Evolutionary conservation across 2,888 invertebrate genomes (phyloP), one percentile per base, ranked within the genome.

Genomic region (Ennomos erosarius): DNA sequence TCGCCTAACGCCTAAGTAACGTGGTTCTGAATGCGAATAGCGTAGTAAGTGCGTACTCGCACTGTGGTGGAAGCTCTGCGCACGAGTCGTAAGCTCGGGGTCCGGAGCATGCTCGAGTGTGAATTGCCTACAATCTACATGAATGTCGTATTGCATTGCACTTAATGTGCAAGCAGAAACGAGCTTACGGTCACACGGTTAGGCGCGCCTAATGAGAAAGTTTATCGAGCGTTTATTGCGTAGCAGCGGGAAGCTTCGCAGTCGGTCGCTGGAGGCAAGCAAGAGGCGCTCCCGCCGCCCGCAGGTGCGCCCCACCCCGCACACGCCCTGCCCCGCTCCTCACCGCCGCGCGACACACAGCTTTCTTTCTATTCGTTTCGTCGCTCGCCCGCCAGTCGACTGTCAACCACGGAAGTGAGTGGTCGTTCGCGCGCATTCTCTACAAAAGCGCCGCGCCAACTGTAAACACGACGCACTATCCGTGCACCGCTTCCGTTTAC

Each of bases 201-300:
- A 90, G 88, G 87, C 89, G 88, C 88, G 89, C 88, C 90, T 90
- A 90, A 90, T 91, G 90, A 90, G 90, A 91, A 91, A 91, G 90
- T 91, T 90, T 92, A 92, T 92, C 89, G 90, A 92, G 90, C 91
- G 91, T 88, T 90, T 92, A 91, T 90, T 92, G 90, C 91, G 90
- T 90, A 89, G 89, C 84, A 85, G 90, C 88, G 88, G 87, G 88
- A 89, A 89, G 90, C 90, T 88, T 84, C 85, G 81, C 77, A 79
- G 82, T 75, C 74, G 79, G 79, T 79, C 78, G 83, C 85, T 71
- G 69, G 71, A 72, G 73, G 85, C 81, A 75, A 79, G 85, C 81
- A 75, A 79, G 81, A 81, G 82, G 81, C 81, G 79, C 81, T 79
- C 80, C 79, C 79, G 82, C 81, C 85, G 83, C 80, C 81, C 85